These are phyloP conservation scores for Scotopteryx bipunctaria DNA, from an alignment of 2,888 invertebrate genomes.

Conservation along the genomic window DNA sequence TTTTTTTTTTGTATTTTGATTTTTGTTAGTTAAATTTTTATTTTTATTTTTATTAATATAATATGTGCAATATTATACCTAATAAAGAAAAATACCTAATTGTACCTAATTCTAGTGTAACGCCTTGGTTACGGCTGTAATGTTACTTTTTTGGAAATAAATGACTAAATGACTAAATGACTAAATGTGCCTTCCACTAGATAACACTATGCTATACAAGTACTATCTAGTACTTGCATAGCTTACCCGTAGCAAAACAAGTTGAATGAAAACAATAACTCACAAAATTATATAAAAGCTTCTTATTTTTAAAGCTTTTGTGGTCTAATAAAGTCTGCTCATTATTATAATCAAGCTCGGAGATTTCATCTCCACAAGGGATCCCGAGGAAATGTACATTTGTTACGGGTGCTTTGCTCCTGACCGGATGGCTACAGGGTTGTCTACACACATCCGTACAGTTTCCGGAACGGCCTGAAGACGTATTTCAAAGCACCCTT, in stretches of 20 bases:
- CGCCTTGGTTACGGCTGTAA: too few species aligned
- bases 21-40: too few species aligned
- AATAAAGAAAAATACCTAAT: too few species aligned
- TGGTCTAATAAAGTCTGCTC: constrained; percentile 29
- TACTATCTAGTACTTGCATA: neutral
- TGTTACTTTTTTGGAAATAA: too few species aligned
- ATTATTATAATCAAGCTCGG: constrained; percentile 35
- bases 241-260: constrained; percentile 14
- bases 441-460: neutral
- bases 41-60: too few species aligned
- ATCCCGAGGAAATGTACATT: constrained; percentile 23
- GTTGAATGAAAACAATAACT: constrained; percentile 28
- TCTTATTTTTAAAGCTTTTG: constrained; percentile 27
- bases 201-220: too few species aligned
- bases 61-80: too few species aligned
- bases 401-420: constrained; percentile 22
- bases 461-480: constrained; percentile 4
- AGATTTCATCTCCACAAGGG: constrained; percentile 28
- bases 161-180: too few species aligned
- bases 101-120: too few species aligned
- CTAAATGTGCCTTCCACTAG: too few species aligned
- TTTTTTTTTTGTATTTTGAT: too few species aligned
- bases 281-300: constrained; percentile 25
- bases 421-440: constrained; percentile 14
- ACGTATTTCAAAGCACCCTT: neutral